phyloP scores from a whole-genome alignment of 2,113 vertebrate species.

The Oryzias woworae region DNA sequence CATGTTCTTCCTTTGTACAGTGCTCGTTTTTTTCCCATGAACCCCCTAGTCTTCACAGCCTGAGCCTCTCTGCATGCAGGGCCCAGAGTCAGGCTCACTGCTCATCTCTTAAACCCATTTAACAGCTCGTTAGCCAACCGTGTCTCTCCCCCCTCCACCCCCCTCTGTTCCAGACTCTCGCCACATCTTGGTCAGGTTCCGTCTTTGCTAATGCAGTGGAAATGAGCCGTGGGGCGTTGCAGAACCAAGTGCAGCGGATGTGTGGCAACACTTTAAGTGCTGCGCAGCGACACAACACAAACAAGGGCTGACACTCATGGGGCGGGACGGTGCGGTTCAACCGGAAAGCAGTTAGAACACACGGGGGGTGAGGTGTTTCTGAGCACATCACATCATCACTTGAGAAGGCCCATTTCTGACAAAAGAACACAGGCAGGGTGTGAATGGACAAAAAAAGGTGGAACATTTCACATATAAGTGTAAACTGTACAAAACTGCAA shows the following conservation, averaged over 20 bases:
- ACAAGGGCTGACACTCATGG: constrained; percentile 2
- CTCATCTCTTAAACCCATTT: constrained; percentile 74
- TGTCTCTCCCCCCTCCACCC: constrained; percentile 26
- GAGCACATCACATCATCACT: not conserved
- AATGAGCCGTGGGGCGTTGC: constrained; percentile 68
- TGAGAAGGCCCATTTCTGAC: too few species aligned
- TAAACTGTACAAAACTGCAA: too few species aligned
- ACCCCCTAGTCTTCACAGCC: not conserved
- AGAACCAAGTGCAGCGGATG: constrained; percentile 51
- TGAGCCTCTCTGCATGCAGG: constrained; percentile 24
- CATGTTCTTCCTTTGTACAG: not conserved
- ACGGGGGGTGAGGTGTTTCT: not conserved
- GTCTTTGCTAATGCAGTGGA: constrained; percentile 65
- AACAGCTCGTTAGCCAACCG: constrained; percentile 66
- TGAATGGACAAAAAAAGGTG: too few species aligned
- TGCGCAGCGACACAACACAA: constrained; percentile 38
- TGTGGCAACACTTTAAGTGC: constrained; percentile 27
- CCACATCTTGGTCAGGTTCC: constrained; percentile 71
- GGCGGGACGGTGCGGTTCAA: constrained; percentile 7
- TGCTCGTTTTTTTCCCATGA: not conserved
- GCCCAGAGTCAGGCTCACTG: constrained; percentile 39
- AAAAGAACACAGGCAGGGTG: too few species aligned
- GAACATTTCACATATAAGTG: too few species aligned
- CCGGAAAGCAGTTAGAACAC: constrained; percentile 12
- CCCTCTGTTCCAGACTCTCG: constrained; percentile 42